Conservation (phyloP, 2,113 vertebrate genomes). For the Neomonachus schauinslandi region DNA sequence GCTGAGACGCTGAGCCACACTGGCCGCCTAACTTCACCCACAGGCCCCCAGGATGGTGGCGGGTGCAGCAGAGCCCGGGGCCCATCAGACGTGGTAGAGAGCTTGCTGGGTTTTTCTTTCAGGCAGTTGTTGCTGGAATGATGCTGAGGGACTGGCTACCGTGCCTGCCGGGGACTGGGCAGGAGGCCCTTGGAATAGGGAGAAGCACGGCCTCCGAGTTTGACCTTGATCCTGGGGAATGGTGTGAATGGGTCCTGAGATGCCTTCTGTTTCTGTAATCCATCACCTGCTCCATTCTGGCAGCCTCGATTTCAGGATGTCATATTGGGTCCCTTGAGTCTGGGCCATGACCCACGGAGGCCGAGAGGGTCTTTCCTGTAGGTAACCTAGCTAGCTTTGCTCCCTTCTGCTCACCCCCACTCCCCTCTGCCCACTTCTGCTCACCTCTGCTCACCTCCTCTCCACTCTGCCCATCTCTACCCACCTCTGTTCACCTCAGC, state of each 20-base stretch:
- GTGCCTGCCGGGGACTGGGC: accelerated
- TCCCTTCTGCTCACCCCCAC: neutral
- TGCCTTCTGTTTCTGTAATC: neutral
- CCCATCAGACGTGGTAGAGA: neutral
- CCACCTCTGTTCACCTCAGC: neutral
- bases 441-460: neutral
- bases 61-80: neutral
- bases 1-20: accelerated
- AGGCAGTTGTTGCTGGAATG: accelerated
- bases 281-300: neutral
- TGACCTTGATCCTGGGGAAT: neutral
- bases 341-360: neutral
- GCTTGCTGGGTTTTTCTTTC: too few species aligned
- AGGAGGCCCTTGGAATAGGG: neutral
- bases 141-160: accelerated
- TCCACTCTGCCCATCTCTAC: neutral
- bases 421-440: neutral
- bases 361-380: neutral
- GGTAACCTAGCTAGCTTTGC: neutral
- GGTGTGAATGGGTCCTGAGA: neutral
- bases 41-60: accelerated
- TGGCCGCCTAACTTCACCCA: too few species aligned
- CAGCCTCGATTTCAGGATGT: neutral
- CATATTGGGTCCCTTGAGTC: neutral
- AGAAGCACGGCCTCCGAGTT: neutral